Percentiles rank a stretch among this genome's conserved stretches.
phyloP scores from a whole-genome alignment of 1,140 invertebrate genomes.

The Zaprionus ornatus region DNA sequence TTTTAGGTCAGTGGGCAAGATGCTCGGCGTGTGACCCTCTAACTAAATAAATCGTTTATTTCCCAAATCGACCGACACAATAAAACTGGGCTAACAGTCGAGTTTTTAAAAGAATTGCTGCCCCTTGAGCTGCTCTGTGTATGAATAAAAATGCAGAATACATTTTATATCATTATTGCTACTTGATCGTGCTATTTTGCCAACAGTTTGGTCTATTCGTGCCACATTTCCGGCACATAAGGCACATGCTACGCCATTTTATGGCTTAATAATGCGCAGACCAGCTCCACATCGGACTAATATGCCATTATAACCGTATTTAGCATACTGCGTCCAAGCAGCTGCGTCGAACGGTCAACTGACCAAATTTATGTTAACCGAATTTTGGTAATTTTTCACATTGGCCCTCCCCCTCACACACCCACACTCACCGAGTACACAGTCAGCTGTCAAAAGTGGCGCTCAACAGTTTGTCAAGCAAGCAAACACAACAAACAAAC shows the following conservation, averaged over 20 bases:
- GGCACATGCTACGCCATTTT: not conserved
- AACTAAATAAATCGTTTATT: slow-evolving; percentile 14
- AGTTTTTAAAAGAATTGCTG: not conserved
- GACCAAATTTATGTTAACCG: slow-evolving; percentile 70
- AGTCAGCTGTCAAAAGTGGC: slow-evolving; percentile 47
- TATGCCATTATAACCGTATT: slow-evolving; percentile 42
- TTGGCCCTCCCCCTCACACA: slow-evolving; percentile 4
- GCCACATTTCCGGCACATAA: not conserved
- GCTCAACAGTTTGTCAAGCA: slow-evolving; percentile 72
- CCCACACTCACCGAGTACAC: not conserved
- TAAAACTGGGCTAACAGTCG: not conserved
- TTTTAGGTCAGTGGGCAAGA: slow-evolving; percentile 51
- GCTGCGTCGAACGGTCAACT: slow-evolving; percentile 47
- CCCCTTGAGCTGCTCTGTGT: not conserved
- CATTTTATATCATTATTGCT: not conserved
- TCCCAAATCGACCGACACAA: slow-evolving; percentile 11
- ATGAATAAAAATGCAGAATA: not conserved
- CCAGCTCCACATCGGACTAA: slow-evolving; percentile 26
- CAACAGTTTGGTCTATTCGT: not conserved
- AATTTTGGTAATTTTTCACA: slow-evolving; percentile 69
- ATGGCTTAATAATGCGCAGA: slow-evolving; percentile 9
- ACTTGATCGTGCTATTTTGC: not conserved
- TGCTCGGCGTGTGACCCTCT: not conserved
- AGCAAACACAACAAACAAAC: slow-evolving; percentile 33
- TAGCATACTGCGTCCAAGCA: slow-evolving; percentile 15